A percentile compares a stretch with the other conserved stretches of the same genome.
These are phyloP conservation scores for Agrilus biguttatus DNA, from an alignment of 2,888 invertebrate genomes.

Conservation along the genomic window DNA sequence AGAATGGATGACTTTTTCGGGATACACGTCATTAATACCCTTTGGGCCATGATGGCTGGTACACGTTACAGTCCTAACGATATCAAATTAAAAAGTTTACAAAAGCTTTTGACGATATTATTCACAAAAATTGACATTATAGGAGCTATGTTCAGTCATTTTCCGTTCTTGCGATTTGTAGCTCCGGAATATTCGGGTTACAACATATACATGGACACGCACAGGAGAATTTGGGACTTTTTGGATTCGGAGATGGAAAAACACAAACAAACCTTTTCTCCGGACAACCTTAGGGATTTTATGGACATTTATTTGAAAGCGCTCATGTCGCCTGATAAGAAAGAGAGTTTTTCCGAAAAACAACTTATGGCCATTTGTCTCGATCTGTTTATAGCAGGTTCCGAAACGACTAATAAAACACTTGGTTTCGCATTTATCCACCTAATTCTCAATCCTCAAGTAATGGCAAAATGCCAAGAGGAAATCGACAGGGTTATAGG, in stretches of 20 bases:
- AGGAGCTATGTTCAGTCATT: conserved; percentile 66
- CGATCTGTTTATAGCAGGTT: conserved; percentile 79
- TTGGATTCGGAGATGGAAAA: conserved; percentile 53
- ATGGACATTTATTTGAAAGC: conserved; percentile 70
- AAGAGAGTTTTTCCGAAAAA: conserved; percentile 48
- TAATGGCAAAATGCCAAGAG: conserved; percentile 59
- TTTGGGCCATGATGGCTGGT: conserved; percentile 77
- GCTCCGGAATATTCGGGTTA: conserved; percentile 69
- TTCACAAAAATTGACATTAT: conserved; percentile 69
- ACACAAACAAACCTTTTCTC: conserved; percentile 51
- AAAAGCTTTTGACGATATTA: conserved; percentile 53
- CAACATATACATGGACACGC: conserved; percentile 53
- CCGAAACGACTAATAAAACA: conserved; percentile 72
- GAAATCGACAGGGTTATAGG: conserved; percentile 68
- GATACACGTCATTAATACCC: conserved; percentile 61
- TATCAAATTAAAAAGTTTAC: conserved; percentile 49
- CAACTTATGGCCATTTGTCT: conserved; percentile 67
- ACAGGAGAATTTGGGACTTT: conserved; percentile 58
- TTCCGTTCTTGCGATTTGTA: conserved; percentile 51
- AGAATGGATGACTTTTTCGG: conserved; percentile 63
- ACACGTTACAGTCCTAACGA: conserved; percentile 57
- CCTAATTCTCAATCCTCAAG: conserved; percentile 52
- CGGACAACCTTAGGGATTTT: conserved; percentile 54
- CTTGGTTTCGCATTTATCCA: conserved; percentile 65
- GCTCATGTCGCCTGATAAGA: conserved; percentile 42